phyloP scores from a whole-genome alignment of 2,113 vertebrate genomes.

The Brachionichthys hirsutus region DNA sequence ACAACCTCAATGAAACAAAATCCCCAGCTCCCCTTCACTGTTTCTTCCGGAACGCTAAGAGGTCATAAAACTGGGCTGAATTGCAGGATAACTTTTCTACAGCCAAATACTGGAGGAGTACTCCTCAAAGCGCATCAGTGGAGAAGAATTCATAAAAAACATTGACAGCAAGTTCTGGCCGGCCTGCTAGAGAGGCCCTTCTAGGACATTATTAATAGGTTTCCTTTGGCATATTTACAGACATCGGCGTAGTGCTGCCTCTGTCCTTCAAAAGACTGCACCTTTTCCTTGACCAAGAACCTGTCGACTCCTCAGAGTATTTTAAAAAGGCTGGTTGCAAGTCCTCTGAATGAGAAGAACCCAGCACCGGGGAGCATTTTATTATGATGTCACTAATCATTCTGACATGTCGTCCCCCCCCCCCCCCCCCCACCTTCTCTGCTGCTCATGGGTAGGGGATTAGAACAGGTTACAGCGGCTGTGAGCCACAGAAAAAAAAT shows the following conservation, averaged over 20 bases:
- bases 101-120: conserved; percentile 40
- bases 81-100: conserved; percentile 40
- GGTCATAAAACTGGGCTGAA: conserved; percentile 48
- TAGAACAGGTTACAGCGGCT: conserved; percentile 31
- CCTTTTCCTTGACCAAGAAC: conserved; percentile 48
- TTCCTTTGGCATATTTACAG: conserved; percentile 64
- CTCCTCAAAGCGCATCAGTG: conserved; percentile 41
- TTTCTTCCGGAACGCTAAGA: conserved; percentile 35
- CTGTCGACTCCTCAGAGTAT: conserved; percentile 37
- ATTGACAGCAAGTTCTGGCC: conserved; percentile 52
- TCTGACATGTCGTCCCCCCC: conserved; percentile 41
- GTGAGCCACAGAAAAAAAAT: conserved; percentile 55
- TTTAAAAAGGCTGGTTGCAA: conserved; percentile 32
- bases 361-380: conserved; percentile 32
- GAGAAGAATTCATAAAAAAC: conserved; percentile 53
- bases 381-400: conserved; percentile 57
- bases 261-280: conserved; percentile 39
- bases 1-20: conserved; percentile 15
- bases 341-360: conserved; percentile 30
- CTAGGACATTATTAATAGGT: conserved; percentile 59
- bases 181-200: conserved; percentile 46
- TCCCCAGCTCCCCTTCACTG: background rate
- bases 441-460: conserved; percentile 28
- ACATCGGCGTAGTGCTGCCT: conserved; percentile 18
- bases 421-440: conserved; percentile 12